phyloP scores from a whole-genome alignment of 1,140 invertebrate species.

The Holotrichia oblita region DNA sequence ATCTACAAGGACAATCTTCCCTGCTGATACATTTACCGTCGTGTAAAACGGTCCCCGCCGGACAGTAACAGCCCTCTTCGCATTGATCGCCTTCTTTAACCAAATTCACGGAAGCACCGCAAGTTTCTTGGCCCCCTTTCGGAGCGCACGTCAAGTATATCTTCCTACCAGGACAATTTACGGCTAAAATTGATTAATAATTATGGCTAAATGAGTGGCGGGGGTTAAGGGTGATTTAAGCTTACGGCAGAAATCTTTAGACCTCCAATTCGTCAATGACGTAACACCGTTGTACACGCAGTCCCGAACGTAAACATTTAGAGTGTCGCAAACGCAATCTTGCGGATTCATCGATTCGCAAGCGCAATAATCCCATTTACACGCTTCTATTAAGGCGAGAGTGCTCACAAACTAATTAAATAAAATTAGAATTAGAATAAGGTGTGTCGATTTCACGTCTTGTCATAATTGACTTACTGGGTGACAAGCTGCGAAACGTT shows the following conservation, averaged over 20 bases:
- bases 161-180: constrained; percentile 73
- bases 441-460: too few species aligned
- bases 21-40: constrained; percentile 76
- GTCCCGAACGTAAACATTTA: constrained; percentile 80
- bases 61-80: constrained; percentile 89
- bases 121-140: constrained; percentile 62
- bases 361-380: constrained; percentile 81
- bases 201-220: not conserved
- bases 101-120: constrained; percentile 57
- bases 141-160: constrained; percentile 77
- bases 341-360: constrained; percentile 67
- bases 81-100: constrained; percentile 65
- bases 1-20: constrained; percentile 80
- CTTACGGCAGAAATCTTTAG: constrained; percentile 80
- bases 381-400: constrained; percentile 69
- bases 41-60: constrained; percentile 75
- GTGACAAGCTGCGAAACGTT: constrained; percentile 71
- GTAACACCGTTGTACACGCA: constrained; percentile 74
- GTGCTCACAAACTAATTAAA: constrained; percentile 62
- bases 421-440: too few species aligned
- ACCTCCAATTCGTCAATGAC: constrained; percentile 75
- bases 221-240: constrained; percentile 49
- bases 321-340: constrained; percentile 78
- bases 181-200: constrained; percentile 65
- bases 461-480: too few species aligned